Evolutionary conservation across 2,797 vertebrate species (phyloP).

Genomic region (Pangasius djambal): DNA sequence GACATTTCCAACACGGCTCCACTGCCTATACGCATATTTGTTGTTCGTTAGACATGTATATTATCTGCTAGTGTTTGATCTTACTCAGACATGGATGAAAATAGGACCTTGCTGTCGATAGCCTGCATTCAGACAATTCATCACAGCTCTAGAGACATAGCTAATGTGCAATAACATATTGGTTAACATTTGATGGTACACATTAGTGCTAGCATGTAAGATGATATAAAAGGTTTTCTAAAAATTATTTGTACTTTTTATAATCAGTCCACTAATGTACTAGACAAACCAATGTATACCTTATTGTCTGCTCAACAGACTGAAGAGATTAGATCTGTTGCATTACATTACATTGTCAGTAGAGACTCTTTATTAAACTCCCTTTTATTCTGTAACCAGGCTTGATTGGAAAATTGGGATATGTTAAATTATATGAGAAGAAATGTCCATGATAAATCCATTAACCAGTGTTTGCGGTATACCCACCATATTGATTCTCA

Average conservation of each 20-base stretch:
- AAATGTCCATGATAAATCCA: conserved; percentile 10
- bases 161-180: neutral
- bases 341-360: neutral
- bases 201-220: neutral
- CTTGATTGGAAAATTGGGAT: conserved; percentile 8
- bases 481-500: conserved; percentile 20
- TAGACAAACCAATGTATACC: neutral
- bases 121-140: neutral
- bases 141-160: neutral
- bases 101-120: neutral
- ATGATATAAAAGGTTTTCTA: neutral
- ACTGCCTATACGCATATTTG: neutral
- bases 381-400: conserved; percentile 22
- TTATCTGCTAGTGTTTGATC: neutral
- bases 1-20: neutral
- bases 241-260: neutral
- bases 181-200: neutral
- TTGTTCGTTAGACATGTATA: conserved; percentile 3
- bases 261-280: neutral
- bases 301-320: neutral
- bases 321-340: conserved; percentile 8
- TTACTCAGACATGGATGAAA: neutral
- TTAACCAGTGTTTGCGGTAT: conserved; percentile 32
- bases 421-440: conserved; percentile 19
- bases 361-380: conserved; percentile 10